Evolutionary conservation across 1,140 invertebrate species (phyloP).

Genomic region (Dendroctonus ponderosae): DNA sequence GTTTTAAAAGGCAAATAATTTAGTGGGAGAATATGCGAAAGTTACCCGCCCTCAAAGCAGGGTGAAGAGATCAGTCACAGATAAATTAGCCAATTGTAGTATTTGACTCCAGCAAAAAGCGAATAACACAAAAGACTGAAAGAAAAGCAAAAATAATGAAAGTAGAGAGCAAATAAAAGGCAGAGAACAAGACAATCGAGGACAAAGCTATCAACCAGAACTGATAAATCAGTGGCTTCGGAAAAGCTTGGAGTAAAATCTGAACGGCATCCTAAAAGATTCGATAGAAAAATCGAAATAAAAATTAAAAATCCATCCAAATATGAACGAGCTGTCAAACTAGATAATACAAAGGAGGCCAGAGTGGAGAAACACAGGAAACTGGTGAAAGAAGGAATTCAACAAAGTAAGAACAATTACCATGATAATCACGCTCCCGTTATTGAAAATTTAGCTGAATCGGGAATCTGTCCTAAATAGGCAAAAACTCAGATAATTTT

Average conservation of each 20-base stretch:
- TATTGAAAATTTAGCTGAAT: slow-evolving; percentile 37
- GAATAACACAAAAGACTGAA: too few relatives aligned
- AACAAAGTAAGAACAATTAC: slow-evolving; percentile 31
- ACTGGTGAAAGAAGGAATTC: slow-evolving; percentile 16
- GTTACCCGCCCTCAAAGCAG: slow-evolving; percentile 36
- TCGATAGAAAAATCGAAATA: slow-evolving; percentile 46
- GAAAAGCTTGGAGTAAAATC: slow-evolving; percentile 21
- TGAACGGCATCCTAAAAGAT: slow-evolving; percentile 34
- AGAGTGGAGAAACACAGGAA: slow-evolving; percentile 9
- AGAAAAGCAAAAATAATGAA: too few relatives aligned
- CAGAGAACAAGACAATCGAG: background rate
- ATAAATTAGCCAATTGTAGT: too few relatives aligned
- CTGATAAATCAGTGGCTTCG: background rate
- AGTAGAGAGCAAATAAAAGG: too few relatives aligned
- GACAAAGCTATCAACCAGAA: background rate
- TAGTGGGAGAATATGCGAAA: slow-evolving; percentile 26
- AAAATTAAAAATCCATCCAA: slow-evolving; percentile 47
- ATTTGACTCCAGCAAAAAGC: too few relatives aligned
- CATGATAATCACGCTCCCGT: slow-evolving; percentile 35
- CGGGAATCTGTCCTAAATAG: slow-evolving; percentile 30
- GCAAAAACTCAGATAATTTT: too few relatives aligned
- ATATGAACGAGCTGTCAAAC: slow-evolving; percentile 38
- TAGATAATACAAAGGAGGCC: slow-evolving; percentile 13
- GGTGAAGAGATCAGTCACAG: slow-evolving; percentile 20
- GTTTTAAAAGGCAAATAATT: slow-evolving; percentile 44